These are phyloP conservation scores for Drosophila kanekoi DNA, from an alignment of 2,888 invertebrate genomes.

Conservation along the genomic window DNA sequence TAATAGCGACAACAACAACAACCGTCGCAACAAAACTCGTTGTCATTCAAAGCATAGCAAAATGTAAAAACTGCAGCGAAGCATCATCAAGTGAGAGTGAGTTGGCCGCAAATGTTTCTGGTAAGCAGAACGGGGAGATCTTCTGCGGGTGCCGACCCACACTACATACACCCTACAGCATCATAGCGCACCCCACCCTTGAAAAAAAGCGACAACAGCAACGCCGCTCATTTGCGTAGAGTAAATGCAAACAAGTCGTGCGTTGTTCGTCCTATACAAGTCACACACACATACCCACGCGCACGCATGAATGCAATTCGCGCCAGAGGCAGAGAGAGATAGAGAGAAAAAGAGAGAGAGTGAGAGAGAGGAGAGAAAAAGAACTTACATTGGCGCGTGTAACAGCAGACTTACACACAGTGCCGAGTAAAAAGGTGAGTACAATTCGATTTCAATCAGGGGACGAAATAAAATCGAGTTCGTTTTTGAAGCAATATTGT, in stretches of 20 bases:
- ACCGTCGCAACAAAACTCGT: constrained; percentile 50
- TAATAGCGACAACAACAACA: constrained; percentile 38
- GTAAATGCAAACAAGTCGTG: constrained; percentile 75
- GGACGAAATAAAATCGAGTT: background rate
- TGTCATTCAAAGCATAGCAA: constrained; percentile 69
- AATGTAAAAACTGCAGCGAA: constrained; percentile 52
- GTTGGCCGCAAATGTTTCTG: constrained; percentile 55
- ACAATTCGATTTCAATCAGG: constrained; percentile 3
- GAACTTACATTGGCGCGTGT: constrained; percentile 61
- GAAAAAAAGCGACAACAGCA: constrained; percentile 56
- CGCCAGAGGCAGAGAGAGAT: constrained; percentile 30
- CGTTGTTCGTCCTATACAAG: constrained; percentile 52
- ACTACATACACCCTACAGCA: constrained; percentile 11
- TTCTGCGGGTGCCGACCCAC: constrained; percentile 23
- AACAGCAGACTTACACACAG: constrained; percentile 58
- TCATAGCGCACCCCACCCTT: constrained; percentile 44
- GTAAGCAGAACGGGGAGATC: constrained; percentile 12
- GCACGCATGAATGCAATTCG: constrained; percentile 74
- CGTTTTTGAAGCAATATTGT: background rate
- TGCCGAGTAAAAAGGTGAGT: constrained; percentile 27
- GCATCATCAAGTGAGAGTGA: constrained; percentile 74
- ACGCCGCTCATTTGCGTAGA: constrained; percentile 78
- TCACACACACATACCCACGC: constrained; percentile 31
- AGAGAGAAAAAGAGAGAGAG: background rate
- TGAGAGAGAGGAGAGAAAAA: constrained; percentile 31